phyloP scores from a whole-genome alignment of 2,113 vertebrate genomes.

The Rafetus swinhoei region DNA sequence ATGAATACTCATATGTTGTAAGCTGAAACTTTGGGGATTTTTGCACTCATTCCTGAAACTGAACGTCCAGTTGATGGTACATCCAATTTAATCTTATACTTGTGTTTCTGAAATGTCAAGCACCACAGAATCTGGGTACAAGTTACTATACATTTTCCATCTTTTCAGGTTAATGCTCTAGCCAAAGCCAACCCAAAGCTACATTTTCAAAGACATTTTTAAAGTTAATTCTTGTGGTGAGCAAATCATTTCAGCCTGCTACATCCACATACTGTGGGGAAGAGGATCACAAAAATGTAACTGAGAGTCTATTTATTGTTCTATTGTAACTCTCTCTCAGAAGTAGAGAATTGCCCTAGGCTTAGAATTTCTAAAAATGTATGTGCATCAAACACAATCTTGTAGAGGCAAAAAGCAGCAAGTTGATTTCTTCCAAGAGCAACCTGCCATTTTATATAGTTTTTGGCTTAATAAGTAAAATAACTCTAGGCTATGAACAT shows the following conservation, averaged over 20 bases:
- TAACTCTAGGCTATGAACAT: conserved; percentile 61
- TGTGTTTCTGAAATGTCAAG: background rate
- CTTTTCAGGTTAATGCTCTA: background rate
- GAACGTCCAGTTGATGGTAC: background rate
- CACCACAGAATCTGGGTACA: background rate
- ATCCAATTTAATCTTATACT: background rate
- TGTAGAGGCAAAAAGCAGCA: conserved; percentile 70
- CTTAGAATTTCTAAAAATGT: conserved; percentile 56
- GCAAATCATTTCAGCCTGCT: background rate
- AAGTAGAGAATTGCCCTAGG: conserved; percentile 51
- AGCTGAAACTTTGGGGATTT: rapidly evolving
- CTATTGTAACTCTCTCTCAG: conserved; percentile 43
- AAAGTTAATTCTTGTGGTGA: background rate
- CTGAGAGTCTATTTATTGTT: conserved; percentile 16
- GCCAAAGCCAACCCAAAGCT: background rate
- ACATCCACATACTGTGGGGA: background rate
- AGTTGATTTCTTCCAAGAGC: conserved; percentile 68
- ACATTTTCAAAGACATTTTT: background rate
- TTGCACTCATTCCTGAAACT: rapidly evolving
- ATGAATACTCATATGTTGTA: background rate
- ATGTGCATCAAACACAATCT: conserved; percentile 66
- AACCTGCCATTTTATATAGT: conserved; percentile 71
- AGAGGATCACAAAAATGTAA: conserved; percentile 5
- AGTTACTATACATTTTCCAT: rapidly evolving
- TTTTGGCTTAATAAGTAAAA: conserved; percentile 72